These are phyloP conservation scores for Botia kubotai DNA, from an alignment of 2,797 vertebrate species.

Conservation along the genomic window DNA sequence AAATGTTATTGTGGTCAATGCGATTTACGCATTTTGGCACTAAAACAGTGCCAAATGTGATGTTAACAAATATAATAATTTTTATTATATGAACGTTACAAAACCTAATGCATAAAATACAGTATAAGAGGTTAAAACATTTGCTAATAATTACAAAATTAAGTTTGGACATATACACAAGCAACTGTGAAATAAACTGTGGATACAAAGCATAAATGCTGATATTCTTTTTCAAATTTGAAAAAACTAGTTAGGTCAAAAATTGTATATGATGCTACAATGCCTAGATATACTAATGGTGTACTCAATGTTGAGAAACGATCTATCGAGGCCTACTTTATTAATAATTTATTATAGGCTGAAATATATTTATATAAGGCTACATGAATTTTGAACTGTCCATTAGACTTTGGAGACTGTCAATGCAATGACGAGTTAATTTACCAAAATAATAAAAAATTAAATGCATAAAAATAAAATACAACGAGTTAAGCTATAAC, in stretches of 20 bases:
- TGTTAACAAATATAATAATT: no score
- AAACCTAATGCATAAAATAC: background rate
- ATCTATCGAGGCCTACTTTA: background rate
- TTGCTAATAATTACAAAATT: background rate
- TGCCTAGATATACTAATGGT: background rate
- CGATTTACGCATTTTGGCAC: background rate
- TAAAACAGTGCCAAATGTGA: background rate
- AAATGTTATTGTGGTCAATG: background rate
- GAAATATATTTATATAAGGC: background rate
- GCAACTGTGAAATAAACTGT: background rate
- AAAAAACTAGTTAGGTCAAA: background rate
- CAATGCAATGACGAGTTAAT: background rate
- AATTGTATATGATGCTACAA: background rate
- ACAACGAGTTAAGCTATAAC: background rate
- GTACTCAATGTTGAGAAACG: conserved; percentile 2
- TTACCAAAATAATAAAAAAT: background rate
- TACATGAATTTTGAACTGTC: background rate
- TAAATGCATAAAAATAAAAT: background rate
- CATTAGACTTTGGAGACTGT: background rate
- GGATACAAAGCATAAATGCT: background rate
- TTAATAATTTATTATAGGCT: background rate
- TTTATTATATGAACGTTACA: background rate
- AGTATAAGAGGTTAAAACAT: background rate
- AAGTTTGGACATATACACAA: background rate
- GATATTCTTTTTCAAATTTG: background rate